Percentiles rank a stretch among this genome's conserved stretches.
These are phyloP conservation scores for Thymelicus acteon DNA, from an alignment of 2,888 invertebrate genomes.

Conservation along the genomic window DNA sequence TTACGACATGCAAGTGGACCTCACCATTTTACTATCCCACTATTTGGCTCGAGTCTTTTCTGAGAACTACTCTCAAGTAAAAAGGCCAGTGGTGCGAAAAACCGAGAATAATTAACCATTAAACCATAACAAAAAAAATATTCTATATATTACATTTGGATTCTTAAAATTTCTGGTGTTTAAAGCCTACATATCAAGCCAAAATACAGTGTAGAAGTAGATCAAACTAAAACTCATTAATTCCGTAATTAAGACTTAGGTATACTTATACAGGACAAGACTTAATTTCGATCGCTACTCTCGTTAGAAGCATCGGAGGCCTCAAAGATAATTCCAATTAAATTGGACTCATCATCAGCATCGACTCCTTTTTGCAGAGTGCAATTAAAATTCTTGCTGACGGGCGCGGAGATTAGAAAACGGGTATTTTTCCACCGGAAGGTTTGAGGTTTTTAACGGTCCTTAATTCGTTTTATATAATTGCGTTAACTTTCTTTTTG, in stretches of 20 bases:
- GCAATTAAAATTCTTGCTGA: constrained; percentile 73
- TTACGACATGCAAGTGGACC: too few relatives aligned
- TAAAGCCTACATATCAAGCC: background rate
- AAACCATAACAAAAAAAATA: too few relatives aligned
- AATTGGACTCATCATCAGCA: constrained; percentile 53
- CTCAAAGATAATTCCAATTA: constrained; percentile 75
- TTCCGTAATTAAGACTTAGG: background rate
- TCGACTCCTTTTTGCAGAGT: constrained; percentile 55
- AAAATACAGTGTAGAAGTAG: background rate
- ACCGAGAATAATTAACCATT: too few relatives aligned
- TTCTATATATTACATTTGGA: too few relatives aligned
- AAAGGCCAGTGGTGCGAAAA: too few relatives aligned
- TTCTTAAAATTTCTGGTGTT: background rate
- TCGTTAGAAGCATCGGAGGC: constrained; percentile 25
- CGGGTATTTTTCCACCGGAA: constrained; percentile 30
- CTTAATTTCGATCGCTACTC: constrained; percentile 3
- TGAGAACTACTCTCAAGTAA: too few relatives aligned
- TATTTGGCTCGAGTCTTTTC: too few relatives aligned
- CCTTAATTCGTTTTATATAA: constrained; percentile 29
- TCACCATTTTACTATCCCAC: too few relatives aligned
- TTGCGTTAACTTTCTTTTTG: background rate
- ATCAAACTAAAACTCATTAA: background rate
- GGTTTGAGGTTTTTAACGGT: constrained; percentile 29
- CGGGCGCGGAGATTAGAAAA: constrained; percentile 40
- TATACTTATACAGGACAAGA: background rate